These are phyloP conservation scores for Archegozetes longisetosus DNA, from an alignment of 1,140 invertebrate species.

Conservation along the genomic window DNA sequence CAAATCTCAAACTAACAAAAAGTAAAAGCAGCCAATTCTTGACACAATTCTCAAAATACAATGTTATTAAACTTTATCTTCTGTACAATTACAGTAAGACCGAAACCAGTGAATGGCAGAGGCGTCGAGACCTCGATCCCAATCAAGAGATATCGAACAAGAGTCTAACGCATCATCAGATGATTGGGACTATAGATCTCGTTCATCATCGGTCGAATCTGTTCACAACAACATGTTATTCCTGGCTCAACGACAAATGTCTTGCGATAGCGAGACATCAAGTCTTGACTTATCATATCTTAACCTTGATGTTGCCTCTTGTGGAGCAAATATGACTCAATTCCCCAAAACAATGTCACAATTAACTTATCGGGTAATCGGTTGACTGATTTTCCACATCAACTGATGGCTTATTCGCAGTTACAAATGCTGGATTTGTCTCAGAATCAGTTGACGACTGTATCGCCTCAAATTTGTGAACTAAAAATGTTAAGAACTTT, in stretches of 20 bases:
- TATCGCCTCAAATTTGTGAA: constrained; percentile 54
- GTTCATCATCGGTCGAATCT: not conserved
- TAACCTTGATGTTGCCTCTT: not conserved
- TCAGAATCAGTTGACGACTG: constrained; percentile 54
- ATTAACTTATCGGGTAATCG: constrained; percentile 25
- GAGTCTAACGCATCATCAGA: not conserved
- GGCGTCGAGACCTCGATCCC: not conserved
- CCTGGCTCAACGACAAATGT: not conserved
- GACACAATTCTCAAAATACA: too few relatives aligned
- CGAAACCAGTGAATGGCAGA: not conserved
- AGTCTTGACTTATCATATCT: not conserved
- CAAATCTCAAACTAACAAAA: too few relatives aligned
- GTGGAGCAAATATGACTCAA: not conserved
- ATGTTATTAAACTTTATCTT: too few relatives aligned
- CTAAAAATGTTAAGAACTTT: constrained; percentile 52
- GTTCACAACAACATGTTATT: not conserved
- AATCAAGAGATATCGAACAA: too few relatives aligned
- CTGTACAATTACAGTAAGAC: too few relatives aligned
- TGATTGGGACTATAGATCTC: not conserved
- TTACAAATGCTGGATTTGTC: constrained; percentile 59
- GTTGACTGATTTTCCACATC: constrained; percentile 26
- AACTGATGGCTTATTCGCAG: constrained; percentile 31
- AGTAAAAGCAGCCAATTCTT: too few relatives aligned
- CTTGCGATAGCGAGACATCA: not conserved
- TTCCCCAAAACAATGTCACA: not conserved